Conservation (phyloP, 2,113 vertebrate genomes). For the Apus apus region DNA sequence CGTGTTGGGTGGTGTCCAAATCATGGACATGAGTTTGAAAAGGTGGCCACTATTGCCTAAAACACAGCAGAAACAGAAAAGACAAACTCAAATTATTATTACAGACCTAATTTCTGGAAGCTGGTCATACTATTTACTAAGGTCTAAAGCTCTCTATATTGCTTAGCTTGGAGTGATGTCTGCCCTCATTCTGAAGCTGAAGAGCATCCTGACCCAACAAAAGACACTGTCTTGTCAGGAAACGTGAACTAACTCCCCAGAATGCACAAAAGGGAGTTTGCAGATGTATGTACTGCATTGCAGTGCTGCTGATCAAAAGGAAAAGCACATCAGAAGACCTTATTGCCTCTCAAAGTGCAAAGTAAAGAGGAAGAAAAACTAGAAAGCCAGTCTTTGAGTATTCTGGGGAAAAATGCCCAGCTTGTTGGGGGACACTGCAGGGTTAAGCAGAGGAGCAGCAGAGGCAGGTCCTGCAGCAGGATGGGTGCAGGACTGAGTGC, state of each 20-base stretch:
- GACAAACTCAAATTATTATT: not conserved
- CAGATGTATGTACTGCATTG: not conserved
- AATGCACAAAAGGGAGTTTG: not conserved
- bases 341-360: not conserved
- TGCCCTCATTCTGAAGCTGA: not conserved
- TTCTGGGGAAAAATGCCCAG: not conserved
- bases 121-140: not conserved
- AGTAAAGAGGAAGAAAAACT: not conserved
- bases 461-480: not conserved
- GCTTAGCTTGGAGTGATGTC: not conserved
- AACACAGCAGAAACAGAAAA: not conserved
- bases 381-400: not conserved
- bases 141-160: not conserved
- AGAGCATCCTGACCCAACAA: not conserved
- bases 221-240: not conserved
- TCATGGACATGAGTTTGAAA: not conserved
- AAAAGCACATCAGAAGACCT: not conserved
- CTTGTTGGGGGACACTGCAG: not conserved
- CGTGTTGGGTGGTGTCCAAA: not conserved
- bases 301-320: not conserved
- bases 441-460: not conserved
- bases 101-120: not conserved
- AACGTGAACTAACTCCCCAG: not conserved
- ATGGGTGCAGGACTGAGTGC: not conserved
- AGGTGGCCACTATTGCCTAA: fast-evolving